These are phyloP conservation scores for Dicerorhinus sumatrensis DNA, from an alignment of 2,113 vertebrate genomes.

Conservation along the genomic window DNA sequence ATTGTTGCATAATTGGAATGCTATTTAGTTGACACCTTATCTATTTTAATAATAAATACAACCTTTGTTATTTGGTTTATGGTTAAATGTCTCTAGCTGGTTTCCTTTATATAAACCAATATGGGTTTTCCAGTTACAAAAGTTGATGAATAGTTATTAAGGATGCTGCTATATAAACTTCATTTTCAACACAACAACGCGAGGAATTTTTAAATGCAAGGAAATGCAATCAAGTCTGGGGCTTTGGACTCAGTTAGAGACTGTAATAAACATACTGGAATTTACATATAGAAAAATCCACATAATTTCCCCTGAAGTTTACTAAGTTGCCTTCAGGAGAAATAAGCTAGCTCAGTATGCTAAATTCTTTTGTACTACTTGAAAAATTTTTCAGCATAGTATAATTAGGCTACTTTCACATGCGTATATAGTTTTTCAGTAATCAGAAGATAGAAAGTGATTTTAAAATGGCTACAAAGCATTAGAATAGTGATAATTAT, in stretches of 20 bases:
- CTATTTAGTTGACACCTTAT: background rate
- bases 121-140: conserved; percentile 10
- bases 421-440: conserved; percentile 34
- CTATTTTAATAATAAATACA: conserved; percentile 55
- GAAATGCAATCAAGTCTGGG: background rate
- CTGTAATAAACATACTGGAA: background rate
- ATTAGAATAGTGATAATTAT: conserved; percentile 53
- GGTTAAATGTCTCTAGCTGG: background rate
- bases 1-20: background rate
- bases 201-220: conserved; percentile 16
- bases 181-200: conserved; percentile 25
- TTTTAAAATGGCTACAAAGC: conserved; percentile 44
- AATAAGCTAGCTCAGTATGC: conserved; percentile 6
- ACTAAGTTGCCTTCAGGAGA: conserved; percentile 32
- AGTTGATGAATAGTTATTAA: conserved; percentile 16
- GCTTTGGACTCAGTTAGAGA: background rate
- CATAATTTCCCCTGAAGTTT: background rate
- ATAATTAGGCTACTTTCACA: conserved; percentile 48
- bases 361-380: conserved; percentile 37
- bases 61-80: background rate
- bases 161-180: background rate
- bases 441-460: conserved; percentile 49
- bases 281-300: conserved; percentile 18
- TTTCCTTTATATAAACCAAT: conserved; percentile 8
- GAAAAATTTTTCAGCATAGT: background rate